phyloP scores from a whole-genome alignment of 2,797 vertebrate genomes.

The Urocyon cinereoargenteus region DNA sequence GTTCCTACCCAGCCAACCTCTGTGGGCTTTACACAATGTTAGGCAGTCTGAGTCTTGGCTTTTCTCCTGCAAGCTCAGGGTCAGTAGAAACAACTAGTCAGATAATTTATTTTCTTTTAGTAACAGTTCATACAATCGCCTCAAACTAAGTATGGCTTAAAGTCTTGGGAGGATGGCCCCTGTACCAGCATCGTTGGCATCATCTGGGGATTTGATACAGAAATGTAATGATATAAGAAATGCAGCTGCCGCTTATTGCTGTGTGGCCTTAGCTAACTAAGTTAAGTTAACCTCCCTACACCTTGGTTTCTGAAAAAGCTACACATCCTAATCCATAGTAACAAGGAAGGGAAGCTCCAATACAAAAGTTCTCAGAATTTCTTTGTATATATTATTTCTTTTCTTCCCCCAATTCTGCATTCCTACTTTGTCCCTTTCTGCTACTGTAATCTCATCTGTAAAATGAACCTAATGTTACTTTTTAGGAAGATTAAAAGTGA shows the following conservation, averaged over 20 bases:
- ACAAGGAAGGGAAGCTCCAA: neutral
- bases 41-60: neutral
- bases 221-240: neutral
- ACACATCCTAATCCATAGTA: neutral
- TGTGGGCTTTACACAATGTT: neutral
- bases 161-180: neutral
- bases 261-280: neutral
- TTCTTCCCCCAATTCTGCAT: neutral
- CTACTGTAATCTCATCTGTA: conserved; percentile 27
- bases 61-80: neutral
- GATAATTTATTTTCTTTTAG: conserved; percentile 24
- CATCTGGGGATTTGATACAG: neutral
- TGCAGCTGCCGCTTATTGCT: neutral
- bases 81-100: neutral
- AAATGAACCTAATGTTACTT: conserved; percentile 10
- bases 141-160: neutral
- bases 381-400: conserved; percentile 36
- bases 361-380: neutral
- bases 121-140: conserved; percentile 10
- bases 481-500: conserved; percentile 14
- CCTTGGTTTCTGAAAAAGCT: conserved; percentile 5
- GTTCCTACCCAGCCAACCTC: neutral
- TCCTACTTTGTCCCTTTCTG: neutral
- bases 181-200: neutral
- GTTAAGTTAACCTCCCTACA: neutral